Conservation (phyloP, 1,140 invertebrate species). For the Drosophila sp. region DNA sequence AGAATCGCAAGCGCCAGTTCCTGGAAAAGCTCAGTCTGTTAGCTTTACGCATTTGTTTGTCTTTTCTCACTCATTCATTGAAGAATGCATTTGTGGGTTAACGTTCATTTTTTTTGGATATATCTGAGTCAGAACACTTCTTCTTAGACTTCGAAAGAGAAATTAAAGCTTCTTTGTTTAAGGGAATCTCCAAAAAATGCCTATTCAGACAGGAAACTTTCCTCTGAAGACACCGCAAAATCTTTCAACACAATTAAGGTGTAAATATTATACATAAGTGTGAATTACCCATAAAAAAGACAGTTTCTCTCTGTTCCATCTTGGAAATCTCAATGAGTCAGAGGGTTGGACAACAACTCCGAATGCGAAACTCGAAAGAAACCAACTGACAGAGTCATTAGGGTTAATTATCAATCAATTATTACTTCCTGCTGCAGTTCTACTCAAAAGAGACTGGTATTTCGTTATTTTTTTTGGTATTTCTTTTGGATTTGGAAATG, state of each 20-base stretch:
- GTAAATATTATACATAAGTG: neutral
- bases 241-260: neutral
- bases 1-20: neutral
- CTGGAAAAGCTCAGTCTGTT: neutral
- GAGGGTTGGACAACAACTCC: neutral
- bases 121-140: no score
- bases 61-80: no score
- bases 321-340: slow-evolving; percentile 15
- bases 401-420: slow-evolving; percentile 18
- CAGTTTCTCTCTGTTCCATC: neutral
- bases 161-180: no score
- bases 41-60: neutral
- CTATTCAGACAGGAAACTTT: neutral
- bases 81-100: no score
- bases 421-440: slow-evolving; percentile 20
- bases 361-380: neutral
- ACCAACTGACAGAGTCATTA: slow-evolving; percentile 1
- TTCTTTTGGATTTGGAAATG: neutral
- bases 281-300: slow-evolving; percentile 9
- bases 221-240: neutral
- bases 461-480: neutral
- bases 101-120: no score
- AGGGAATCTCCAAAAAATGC: neutral
- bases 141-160: no score
- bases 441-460: slow-evolving; percentile 9